Evolutionary conservation across 2,888 invertebrate genomes (phyloP).

Genomic region (Mimachlamys varia): DNA sequence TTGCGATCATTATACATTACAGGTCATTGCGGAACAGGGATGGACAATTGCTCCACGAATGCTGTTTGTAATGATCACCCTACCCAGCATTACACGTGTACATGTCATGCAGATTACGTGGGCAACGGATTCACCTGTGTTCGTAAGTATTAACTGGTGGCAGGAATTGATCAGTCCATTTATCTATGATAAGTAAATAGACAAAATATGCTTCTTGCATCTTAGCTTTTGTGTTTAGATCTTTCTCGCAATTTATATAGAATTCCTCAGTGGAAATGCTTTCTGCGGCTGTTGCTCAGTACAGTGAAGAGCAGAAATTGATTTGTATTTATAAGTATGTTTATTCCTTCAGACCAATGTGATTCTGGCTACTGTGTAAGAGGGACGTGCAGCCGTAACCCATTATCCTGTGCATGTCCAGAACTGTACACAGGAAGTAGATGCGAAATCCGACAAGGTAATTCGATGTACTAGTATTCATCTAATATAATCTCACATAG

Average conservation of each 20-base stretch:
- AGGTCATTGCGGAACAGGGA: neutral
- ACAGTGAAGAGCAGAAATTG: no score
- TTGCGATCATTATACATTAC: neutral
- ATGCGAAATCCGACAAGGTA: conserved; percentile 49
- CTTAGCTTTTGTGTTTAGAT: no score
- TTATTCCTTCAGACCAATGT: conserved; percentile 44
- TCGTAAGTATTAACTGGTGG: conserved; percentile 36
- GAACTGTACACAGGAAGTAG: conserved; percentile 42
- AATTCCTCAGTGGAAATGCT: no score
- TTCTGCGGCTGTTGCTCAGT: no score
- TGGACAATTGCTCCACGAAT: neutral
- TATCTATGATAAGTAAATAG: no score
- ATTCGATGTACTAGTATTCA: neutral
- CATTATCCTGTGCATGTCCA: conserved; percentile 46
- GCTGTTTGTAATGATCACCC: neutral
- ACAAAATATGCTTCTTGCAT: no score
- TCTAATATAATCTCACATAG: no score
- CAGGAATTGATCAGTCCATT: no score
- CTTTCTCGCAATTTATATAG: no score
- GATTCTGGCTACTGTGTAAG: conserved; percentile 48
- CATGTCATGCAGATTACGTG: conserved; percentile 36
- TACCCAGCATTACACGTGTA: conserved; percentile 36
- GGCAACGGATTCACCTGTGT: conserved; percentile 46
- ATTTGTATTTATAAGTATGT: no score
- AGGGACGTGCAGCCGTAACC: conserved; percentile 42